Evolutionary conservation across 1,140 invertebrate species (phyloP).

Genomic region (Nephila pilipes): DNA sequence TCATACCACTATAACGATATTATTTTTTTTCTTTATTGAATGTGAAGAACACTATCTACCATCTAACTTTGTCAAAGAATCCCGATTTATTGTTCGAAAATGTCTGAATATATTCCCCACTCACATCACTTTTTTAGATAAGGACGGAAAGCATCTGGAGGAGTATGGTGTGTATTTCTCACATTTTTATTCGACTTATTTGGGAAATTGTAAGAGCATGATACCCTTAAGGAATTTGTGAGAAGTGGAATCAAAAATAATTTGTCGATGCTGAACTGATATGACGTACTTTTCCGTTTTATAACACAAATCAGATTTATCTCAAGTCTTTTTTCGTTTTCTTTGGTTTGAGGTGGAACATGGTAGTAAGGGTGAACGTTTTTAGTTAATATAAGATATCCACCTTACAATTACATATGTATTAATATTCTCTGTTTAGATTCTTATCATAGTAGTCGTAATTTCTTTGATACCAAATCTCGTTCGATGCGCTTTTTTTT

Average conservation of each 20-base stretch:
- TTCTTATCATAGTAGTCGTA: too few relatives aligned
- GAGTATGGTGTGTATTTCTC: background rate
- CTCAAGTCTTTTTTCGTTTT: too few relatives aligned
- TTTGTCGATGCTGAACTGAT: background rate
- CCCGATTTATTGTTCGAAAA: background rate
- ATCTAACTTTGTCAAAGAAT: too few relatives aligned
- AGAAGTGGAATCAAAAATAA: background rate
- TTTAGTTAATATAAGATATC: too few relatives aligned
- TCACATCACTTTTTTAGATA: background rate
- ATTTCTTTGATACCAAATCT: too few relatives aligned
- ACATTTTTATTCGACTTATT: background rate
- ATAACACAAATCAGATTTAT: too few relatives aligned
- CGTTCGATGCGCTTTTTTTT: too few relatives aligned
- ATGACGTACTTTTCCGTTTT: background rate
- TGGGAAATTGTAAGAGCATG: background rate
- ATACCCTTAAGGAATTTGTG: background rate
- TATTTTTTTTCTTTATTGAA: background rate
- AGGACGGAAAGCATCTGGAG: background rate
- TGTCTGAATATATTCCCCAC: background rate
- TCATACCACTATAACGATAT: background rate
- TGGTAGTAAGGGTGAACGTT: too few relatives aligned
- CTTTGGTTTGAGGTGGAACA: too few relatives aligned
- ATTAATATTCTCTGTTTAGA: too few relatives aligned
- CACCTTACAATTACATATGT: too few relatives aligned
- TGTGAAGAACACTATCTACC: too few relatives aligned